Evolutionary conservation across 2,113 vertebrate genomes (phyloP).

Genomic region (Vidua macroura): DNA sequence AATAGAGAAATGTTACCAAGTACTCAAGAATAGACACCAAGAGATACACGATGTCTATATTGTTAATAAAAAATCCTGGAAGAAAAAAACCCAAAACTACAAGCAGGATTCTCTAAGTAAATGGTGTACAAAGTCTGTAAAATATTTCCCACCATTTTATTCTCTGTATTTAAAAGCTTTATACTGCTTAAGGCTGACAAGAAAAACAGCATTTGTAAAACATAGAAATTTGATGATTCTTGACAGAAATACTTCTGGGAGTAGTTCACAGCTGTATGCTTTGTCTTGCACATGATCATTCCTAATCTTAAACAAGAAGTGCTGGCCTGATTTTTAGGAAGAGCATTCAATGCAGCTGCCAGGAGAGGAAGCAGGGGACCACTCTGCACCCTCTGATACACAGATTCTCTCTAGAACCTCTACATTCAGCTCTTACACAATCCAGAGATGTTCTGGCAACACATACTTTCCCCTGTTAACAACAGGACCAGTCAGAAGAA

Average conservation of each 20-base stretch:
- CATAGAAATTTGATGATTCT: not conserved
- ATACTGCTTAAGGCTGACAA: not conserved
- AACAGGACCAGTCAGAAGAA: not conserved
- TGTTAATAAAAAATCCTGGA: not conserved
- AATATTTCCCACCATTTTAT: not conserved
- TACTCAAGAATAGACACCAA: not conserved
- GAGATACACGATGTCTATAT: not conserved
- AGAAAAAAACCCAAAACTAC: not conserved
- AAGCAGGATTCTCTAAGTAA: not conserved
- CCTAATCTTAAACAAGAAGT: not conserved
- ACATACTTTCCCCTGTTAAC: not conserved
- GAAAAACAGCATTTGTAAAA: slow-evolving; percentile 14
- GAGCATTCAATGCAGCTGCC: not conserved
- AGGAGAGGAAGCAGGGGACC: not conserved
- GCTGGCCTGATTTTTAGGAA: not conserved
- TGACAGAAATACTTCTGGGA: slow-evolving; percentile 21
- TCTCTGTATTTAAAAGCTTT: not conserved
- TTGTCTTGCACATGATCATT: not conserved
- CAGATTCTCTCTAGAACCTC: not conserved
- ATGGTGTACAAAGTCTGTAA: not conserved
- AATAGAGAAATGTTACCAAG: not conserved
- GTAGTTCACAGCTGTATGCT: not conserved
- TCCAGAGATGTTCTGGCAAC: not conserved
- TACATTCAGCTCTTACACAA: accelerated
- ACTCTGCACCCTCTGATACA: not conserved